Evolutionary conservation across 2,797 vertebrate genomes (phyloP).

Genomic region (Loriculus beryllinus): DNA sequence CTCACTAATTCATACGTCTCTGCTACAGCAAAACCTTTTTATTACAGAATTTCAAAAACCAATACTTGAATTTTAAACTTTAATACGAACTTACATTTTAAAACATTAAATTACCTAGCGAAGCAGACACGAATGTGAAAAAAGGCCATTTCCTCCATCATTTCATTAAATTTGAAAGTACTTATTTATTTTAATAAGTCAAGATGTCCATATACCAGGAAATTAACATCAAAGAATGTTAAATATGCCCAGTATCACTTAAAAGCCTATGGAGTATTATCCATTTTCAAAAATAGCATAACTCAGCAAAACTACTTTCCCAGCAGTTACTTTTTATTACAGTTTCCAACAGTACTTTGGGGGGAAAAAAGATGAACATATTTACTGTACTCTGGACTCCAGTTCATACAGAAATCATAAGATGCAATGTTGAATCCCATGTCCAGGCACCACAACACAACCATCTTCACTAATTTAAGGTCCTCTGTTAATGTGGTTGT

Average conservation of each 20-base stretch:
- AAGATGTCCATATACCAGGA: constrained; percentile 72
- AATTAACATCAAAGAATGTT: constrained; percentile 78
- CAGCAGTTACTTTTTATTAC: constrained; percentile 40
- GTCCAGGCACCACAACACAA: not conserved
- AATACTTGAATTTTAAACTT: constrained; percentile 68
- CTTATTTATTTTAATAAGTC: constrained; percentile 72
- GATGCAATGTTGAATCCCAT: not conserved
- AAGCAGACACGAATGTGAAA: constrained; percentile 60
- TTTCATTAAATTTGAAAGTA: constrained; percentile 74
- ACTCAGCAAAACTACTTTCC: constrained; percentile 54
- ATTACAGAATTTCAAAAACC: constrained; percentile 69
- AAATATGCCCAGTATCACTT: constrained; percentile 54
- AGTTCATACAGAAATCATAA: not conserved
- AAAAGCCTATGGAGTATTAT: constrained; percentile 51
- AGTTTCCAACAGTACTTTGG: not conserved
- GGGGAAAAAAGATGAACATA: not conserved
- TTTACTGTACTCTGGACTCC: not conserved
- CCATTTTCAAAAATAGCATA: constrained; percentile 50
- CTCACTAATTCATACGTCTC: constrained; percentile 62
- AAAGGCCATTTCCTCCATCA: constrained; percentile 55
- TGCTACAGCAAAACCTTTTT: constrained; percentile 63
- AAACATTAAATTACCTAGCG: constrained; percentile 72
- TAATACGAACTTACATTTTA: constrained; percentile 65
- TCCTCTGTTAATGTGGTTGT: not conserved
- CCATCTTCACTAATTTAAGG: not conserved